phyloP scores from a whole-genome alignment of 30 jellyfish, hydroid and myxozoan genomes.

The Turritopsis rubra region DNA sequence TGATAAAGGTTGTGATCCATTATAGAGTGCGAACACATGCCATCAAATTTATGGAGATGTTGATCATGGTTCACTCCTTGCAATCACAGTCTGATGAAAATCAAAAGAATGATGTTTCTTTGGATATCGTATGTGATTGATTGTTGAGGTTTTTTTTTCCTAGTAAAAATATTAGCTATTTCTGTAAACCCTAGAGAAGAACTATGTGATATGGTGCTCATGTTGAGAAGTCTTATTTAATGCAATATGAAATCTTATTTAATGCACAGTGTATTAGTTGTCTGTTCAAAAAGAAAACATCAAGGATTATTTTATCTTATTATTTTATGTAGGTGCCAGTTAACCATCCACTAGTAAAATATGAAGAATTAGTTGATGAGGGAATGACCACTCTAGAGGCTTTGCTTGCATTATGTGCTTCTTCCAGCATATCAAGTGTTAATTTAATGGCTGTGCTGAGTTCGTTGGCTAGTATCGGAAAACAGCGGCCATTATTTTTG shows the following conservation, averaged over 20 bases:
- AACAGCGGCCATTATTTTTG: constrained; percentile 81
- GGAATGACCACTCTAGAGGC: constrained; percentile 88
- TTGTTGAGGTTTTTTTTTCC: constrained; percentile 15
- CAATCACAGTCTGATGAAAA: constrained; percentile 63
- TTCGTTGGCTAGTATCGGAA: constrained; percentile 81
- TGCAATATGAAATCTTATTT: too few species aligned
- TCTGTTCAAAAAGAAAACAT: too few species aligned
- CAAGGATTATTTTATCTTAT: too few species aligned
- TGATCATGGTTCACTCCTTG: constrained; percentile 78
- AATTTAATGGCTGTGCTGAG: constrained; percentile 94
- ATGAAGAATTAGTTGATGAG: constrained; percentile 62
- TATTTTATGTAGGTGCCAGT: constrained; percentile 63
- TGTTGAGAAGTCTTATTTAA: neutral
- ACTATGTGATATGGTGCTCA: too few species aligned
- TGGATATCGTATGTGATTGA: constrained; percentile 53
- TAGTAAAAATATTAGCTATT: too few species aligned
- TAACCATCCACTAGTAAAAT: constrained; percentile 85
- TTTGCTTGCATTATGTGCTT: constrained; percentile 79
- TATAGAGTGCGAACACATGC: constrained; percentile 98
- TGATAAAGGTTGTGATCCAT: too few species aligned
- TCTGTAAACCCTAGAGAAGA: too few species aligned
- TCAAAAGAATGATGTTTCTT: constrained; percentile 74
- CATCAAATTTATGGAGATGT: constrained; percentile 91
- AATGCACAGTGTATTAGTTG: too few species aligned
- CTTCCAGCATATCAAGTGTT: constrained; percentile 83